Evolutionary conservation across 2,113 vertebrate species (phyloP).

Genomic region (Rhagologus leucostigma): DNA sequence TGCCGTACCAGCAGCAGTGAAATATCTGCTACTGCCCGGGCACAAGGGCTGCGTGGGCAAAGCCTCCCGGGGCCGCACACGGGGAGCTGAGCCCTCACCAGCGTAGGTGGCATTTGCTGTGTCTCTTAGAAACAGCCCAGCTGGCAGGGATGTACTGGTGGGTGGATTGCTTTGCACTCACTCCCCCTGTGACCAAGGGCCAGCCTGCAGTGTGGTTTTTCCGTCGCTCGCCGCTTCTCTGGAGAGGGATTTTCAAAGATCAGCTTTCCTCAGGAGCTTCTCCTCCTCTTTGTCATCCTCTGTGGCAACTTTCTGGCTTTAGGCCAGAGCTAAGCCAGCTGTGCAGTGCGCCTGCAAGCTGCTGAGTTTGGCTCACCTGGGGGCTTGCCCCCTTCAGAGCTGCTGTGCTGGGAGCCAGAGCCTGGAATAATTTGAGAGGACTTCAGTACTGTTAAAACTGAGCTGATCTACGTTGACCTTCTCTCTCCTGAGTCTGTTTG

Average conservation of each 20-base stretch:
- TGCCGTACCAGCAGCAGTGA: background rate
- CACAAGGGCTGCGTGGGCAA: background rate
- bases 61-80: rapidly evolving
- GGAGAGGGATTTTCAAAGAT: background rate
- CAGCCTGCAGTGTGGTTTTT: constrained; percentile 62
- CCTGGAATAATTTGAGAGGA: background rate
- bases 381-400: background rate
- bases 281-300: background rate
- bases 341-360: background rate
- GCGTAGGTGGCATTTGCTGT: background rate
- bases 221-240: constrained; percentile 34
- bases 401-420: background rate
- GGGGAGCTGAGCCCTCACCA: background rate
- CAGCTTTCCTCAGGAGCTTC: background rate
- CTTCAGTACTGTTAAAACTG: background rate
- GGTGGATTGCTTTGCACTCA: background rate
- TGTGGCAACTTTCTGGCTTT: background rate
- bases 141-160: background rate
- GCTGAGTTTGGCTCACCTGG: background rate
- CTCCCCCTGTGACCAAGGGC: background rate
- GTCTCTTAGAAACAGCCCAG: background rate
- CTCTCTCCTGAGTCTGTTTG: background rate
- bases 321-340: background rate
- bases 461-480: rapidly evolving
- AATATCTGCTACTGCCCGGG: background rate